A percentile compares a stretch with the other conserved stretches of the same genome.
These are phyloP conservation scores for Tonatia bakeri DNA, from an alignment of 2,113 vertebrate genomes.

Conservation along the genomic window DNA sequence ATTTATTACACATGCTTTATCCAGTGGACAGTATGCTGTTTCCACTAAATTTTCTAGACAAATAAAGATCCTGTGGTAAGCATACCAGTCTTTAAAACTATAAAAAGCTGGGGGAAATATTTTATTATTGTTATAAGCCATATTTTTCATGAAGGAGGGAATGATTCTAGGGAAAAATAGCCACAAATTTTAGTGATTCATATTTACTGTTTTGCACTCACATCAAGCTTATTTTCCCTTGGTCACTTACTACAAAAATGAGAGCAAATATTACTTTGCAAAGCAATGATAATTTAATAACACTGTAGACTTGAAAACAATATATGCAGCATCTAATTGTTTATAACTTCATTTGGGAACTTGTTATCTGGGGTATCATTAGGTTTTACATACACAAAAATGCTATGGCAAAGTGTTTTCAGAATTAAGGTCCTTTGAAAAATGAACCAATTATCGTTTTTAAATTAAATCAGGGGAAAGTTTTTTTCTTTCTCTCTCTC, in stretches of 20 bases:
- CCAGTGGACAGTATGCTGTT: neutral
- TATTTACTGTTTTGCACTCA: conserved; percentile 14
- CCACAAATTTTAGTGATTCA: conserved; percentile 2
- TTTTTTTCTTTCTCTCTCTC: neutral
- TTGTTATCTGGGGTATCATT: conserved; percentile 45
- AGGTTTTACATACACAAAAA: conserved; percentile 47
- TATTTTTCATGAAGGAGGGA: conserved; percentile 4
- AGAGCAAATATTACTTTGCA: conserved; percentile 56
- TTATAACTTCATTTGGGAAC: conserved; percentile 45
- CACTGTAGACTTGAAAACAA: neutral
- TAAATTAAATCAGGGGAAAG: conserved; percentile 33
- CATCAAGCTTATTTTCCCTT: neutral
- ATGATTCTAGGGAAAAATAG: neutral
- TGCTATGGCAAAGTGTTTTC: conserved; percentile 35
- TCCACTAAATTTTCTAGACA: conserved; percentile 51
- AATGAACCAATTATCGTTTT: conserved; percentile 50
- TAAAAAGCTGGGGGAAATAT: neutral
- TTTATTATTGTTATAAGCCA: conserved; percentile 2
- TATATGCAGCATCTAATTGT: conserved; percentile 12
- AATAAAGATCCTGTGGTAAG: conserved; percentile 37
- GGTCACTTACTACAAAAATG: conserved; percentile 29
- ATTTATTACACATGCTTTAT: neutral
- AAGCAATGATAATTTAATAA: conserved; percentile 49
- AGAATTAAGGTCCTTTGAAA: conserved; percentile 55
- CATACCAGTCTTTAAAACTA: conserved; percentile 20